A percentile compares a stretch with the other conserved stretches of the same genome.
Conservation (phyloP, 2,113 vertebrate species). For the Candoia aspera region DNA sequence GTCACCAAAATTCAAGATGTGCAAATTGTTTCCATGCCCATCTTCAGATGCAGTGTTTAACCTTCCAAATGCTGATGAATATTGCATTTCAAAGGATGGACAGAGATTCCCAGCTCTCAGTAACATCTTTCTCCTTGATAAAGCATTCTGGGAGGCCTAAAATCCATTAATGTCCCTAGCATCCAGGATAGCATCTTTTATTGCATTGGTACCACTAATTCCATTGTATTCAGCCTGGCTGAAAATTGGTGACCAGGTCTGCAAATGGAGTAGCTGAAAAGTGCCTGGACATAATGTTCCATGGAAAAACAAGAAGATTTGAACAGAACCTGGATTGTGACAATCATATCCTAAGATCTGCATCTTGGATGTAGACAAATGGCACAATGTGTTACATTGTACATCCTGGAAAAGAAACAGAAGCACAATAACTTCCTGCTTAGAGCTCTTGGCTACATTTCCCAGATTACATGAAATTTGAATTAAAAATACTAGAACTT, state of each 20-base stretch:
- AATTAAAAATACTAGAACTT: not conserved
- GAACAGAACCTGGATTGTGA: not conserved
- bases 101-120: not conserved
- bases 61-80: not conserved
- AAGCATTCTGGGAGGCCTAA: not conserved
- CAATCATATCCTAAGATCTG: not conserved
- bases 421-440: not conserved
- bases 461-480: not conserved
- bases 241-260: not conserved
- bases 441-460: not conserved
- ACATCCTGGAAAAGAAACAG: not conserved
- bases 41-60: not conserved
- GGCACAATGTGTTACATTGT: not conserved
- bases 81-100: not conserved
- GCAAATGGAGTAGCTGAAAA: not conserved
- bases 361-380: not conserved
- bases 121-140: not conserved
- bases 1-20: not conserved
- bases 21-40: not conserved
- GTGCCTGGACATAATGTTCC: not conserved
- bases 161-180: not conserved
- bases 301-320: not conserved
- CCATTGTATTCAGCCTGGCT: not conserved
- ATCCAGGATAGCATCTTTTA: not conserved
- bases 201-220: not conserved